Evolutionary conservation across 2,888 invertebrate species (phyloP).

Genomic region (Neoaliturus tenellus): DNA sequence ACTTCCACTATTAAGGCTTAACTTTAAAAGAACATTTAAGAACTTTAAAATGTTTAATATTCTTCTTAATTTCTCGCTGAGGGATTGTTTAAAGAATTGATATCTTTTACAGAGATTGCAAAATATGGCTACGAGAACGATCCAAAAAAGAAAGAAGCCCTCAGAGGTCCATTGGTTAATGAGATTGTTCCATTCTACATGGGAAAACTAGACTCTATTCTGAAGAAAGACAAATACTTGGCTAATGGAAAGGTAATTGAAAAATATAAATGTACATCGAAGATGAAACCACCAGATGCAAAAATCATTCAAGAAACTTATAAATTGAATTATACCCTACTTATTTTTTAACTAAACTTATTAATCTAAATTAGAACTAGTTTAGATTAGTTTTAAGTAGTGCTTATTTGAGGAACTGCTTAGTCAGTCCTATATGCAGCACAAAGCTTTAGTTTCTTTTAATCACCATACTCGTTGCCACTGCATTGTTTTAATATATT

Average conservation of each 20-base stretch:
- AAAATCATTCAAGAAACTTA: too few relatives aligned
- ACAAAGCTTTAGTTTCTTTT: too few relatives aligned
- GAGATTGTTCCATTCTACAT: conserved; percentile 77
- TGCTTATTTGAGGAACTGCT: too few relatives aligned
- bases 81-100: background rate
- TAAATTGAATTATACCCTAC: too few relatives aligned
- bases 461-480: too few relatives aligned
- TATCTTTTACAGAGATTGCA: conserved; percentile 70
- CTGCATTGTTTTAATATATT: too few relatives aligned
- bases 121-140: conserved; percentile 76
- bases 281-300: too few relatives aligned
- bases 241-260: conserved; percentile 74
- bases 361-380: too few relatives aligned
- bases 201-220: conserved; percentile 76
- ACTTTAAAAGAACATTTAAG: background rate
- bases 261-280: too few relatives aligned
- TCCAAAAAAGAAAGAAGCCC: conserved; percentile 74
- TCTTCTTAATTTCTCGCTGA: background rate
- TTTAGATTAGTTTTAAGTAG: too few relatives aligned
- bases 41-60: background rate
- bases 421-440: too few relatives aligned
- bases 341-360: too few relatives aligned
- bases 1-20: background rate
- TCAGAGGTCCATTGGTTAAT: conserved; percentile 73
- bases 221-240: conserved; percentile 77